Evolutionary conservation across 2,797 vertebrate genomes (phyloP), one percentile per base, ranked within the genome.

Genomic region (Acipenser oxyrinchus): DNA sequence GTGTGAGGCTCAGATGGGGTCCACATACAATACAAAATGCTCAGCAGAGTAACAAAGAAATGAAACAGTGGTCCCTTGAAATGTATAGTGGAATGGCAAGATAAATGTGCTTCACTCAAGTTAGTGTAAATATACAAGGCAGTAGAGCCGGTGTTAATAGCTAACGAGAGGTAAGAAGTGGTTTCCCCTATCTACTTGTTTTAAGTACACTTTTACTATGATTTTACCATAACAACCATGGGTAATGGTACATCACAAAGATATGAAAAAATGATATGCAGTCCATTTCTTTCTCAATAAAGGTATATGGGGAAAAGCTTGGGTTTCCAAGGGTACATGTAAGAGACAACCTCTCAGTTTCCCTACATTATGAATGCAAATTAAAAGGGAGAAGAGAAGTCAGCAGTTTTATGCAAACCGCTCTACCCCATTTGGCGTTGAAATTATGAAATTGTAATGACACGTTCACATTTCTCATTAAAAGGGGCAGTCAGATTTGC

Each of bases 401-500:
- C 60, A 62, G 60, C 60, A 62, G 18, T 62, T 62, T 62, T 7
- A 9, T 8, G 6, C 12, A n/a, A n/a, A 60, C 10, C 18, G 8
- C 59, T 10, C 4, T 62, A n/a, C 15, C 60, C 48, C 18, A 6
- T 62, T 62, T 10, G 60, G 18, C 11, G 7, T 62, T 37, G 10
- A 37, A 37, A 62, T 62, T 62, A 5, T 48, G 11, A 48, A 62
- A 62, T 9, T 23, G 60, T 62, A 62, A 62, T 62, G 60, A 62
- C 15, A 62, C 23, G 8, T 62, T 62, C 60, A 62, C 23, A 62
- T 62, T 62, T 62, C 60, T 62, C 60, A 62, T 62, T 62, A 62
- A 62, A 62, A 37, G 60, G 48, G 48, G 60, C 13, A 62, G 60
- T 62, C 18, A 37, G 23, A 62, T 62, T 62, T 62, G 60, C 48